Evolutionary conservation across 2,113 vertebrate genomes (phyloP), one percentile per base, ranked within the genome.

Genomic region (Cromileptes altivelis): DNA sequence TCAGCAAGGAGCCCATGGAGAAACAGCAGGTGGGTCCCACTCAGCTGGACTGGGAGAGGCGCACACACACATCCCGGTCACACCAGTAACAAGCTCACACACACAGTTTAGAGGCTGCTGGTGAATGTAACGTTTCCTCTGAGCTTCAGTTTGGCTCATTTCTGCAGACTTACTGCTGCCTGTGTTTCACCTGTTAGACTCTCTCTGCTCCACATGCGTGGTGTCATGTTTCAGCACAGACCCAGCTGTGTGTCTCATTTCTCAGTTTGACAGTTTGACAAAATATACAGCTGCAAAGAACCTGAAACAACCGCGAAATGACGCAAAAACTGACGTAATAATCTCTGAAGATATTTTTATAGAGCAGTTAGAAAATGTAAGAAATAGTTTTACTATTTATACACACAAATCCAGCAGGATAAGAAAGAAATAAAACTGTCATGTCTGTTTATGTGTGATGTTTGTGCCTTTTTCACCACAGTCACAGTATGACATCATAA

Each of bases 1-100:
- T 94, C 27, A 93, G 93, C 75, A 97, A 95, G 89, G 98, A 98
- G 83, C 93, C 94, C 10, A 52, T 93, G 87, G 97, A 98, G 87
- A 99, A 97, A 87, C 97, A 96, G 96, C 97, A 98, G 97, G 92
- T 95, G 85, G 15, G 90, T 72, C 60, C 53, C 6, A 18, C 7
- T 4, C 9, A 45, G 0, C 50, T 3, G 14, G 0, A 6, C 37
- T 1, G 53, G 45, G 27, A 23, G 17, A 65, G 63, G 21, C 53
- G 2, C 47, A 9, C 53, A 3, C 47, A 9, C 5, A 21, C 2
- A 17, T n/a, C 4, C 42, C 17, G 14, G 49, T n/a, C 1, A 15
- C 27, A 62, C 18, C 58, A 33, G 57, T 10, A 15, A 11, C 4
- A 19, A 19, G 9, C 4, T 45, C 2, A 9, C 42, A 45, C 42